Base-by-base conservation (phyloP, 1,140 invertebrate species). In the Nomia melanderi region DNA sequence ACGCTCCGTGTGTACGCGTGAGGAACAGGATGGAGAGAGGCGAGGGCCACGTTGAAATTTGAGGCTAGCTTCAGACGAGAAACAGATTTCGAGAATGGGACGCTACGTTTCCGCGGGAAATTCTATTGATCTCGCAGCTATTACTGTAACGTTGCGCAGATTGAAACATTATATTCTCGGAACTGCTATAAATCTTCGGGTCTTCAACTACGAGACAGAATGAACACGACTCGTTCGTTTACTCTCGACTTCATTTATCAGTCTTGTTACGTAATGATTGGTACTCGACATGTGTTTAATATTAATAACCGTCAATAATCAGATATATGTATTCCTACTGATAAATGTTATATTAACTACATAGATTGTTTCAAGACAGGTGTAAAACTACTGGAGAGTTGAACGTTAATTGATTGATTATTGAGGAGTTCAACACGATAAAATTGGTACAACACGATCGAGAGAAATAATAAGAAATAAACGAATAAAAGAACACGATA, bases 11-110 rank as follows among this genome's bases (percentile, higher is more conserved):
- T n/a, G 47, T 50, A 47, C n/a, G 73, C 84, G 75, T 76, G 64
- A 17, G 39, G 66, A 71, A 64, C 56, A 70, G 69, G 53, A 74
- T 71, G 67, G n/a, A 82, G 66, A 29, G 65, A 65, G 41, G 20
- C 66, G n/a, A 53, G 62, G 77, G 39, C 12, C 25, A 65, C 25
- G 62, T 69, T 71, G 85, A 86, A 87, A 88, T 77, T 79, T 47
- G 87, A 88, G 65, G 70, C 77, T 1, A 44, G 50, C 60, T 64
- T 29, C 44, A 65, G 83, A 88, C 82, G 82, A 86, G 81, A 87
- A 88, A 86, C 85, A 87, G 86, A 88, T 88, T 87, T 87, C 56
- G 56, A 5, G 29, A 65, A 73, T 20, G 12, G n/a, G 9, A 27
- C 2, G 12, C 20, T 50, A 50, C 47, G 31, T 47, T 75, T 33